Evolutionary conservation across 2,888 invertebrate genomes (phyloP).

Genomic region (Diaphora mendica): DNA sequence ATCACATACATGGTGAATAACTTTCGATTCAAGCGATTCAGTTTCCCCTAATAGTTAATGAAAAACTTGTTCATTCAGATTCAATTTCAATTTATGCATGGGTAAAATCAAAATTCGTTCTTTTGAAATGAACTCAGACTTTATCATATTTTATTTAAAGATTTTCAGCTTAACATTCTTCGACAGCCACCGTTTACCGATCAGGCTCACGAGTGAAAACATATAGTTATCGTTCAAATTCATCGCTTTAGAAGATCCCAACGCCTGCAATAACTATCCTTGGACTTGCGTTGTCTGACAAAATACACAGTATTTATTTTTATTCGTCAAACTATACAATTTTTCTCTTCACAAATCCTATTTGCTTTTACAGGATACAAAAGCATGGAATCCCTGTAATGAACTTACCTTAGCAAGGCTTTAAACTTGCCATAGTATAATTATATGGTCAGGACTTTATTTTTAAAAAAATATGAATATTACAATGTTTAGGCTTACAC

Average conservation of each 20-base stretch:
- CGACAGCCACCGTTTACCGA: background rate
- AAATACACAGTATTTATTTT: background rate
- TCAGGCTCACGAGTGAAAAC: background rate
- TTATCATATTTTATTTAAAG: background rate
- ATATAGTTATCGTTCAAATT: background rate
- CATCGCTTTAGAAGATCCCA: background rate
- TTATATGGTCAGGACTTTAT: background rate
- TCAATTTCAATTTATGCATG: too few relatives aligned
- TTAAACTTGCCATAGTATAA: background rate
- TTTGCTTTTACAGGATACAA: background rate
- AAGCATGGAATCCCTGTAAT: background rate
- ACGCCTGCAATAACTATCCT: background rate
- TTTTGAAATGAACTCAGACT: background rate
- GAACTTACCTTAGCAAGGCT: background rate
- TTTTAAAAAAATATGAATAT: background rate
- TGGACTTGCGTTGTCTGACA: background rate
- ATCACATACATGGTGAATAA: too few relatives aligned
- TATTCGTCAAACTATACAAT: background rate
- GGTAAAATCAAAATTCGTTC: background rate
- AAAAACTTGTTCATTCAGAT: too few relatives aligned
- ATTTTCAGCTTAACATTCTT: background rate
- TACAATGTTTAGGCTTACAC: constrained; percentile 3
- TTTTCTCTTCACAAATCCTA: background rate
- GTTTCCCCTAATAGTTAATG: too few relatives aligned
- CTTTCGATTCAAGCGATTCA: too few relatives aligned